phyloP scores from a whole-genome alignment of 1,140 invertebrate genomes.

The Scaptomyza pallida region DNA sequence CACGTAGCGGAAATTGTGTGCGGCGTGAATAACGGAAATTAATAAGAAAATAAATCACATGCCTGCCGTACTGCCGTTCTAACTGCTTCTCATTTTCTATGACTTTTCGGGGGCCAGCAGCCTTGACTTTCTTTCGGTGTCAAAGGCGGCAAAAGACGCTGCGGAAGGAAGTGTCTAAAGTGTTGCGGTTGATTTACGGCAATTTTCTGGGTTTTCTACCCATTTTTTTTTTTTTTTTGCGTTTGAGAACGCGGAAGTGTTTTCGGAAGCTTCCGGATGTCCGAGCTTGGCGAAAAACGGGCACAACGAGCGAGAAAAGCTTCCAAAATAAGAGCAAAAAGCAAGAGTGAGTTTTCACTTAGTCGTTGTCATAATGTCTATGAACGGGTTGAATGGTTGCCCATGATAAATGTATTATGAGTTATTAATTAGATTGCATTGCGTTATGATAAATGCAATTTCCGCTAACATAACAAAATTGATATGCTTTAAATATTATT shows the following conservation, averaged over 20 bases:
- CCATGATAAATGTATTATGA: slow-evolving; percentile 45
- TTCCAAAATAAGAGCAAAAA: neutral
- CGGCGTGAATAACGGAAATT: slow-evolving; percentile 67
- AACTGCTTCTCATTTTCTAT: slow-evolving; percentile 11
- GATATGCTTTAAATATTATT: neutral
- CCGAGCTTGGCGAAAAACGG: slow-evolving; percentile 21
- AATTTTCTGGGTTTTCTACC: slow-evolving; percentile 22
- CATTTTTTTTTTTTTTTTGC: slow-evolving; percentile 9
- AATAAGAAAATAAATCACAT: slow-evolving; percentile 71
- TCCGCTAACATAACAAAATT: slow-evolving; percentile 2
- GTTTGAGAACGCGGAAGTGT: slow-evolving; percentile 41
- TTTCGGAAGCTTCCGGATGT: slow-evolving; percentile 47
- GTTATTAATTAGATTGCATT: slow-evolving; percentile 43
- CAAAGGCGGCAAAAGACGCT: slow-evolving; percentile 43
- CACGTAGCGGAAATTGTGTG: slow-evolving; percentile 59
- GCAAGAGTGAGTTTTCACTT: slow-evolving; percentile 35
- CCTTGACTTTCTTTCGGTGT: slow-evolving; percentile 34
- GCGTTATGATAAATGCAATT: slow-evolving; percentile 23
- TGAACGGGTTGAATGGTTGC: slow-evolving; percentile 30
- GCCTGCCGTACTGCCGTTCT: slow-evolving; percentile 45
- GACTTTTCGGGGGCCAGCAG: slow-evolving; percentile 1
- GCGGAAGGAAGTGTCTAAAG: slow-evolving; percentile 57
- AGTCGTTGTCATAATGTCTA: slow-evolving; percentile 24
- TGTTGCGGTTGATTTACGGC: slow-evolving; percentile 60
- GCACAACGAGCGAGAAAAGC: slow-evolving; percentile 20